phyloP scores from a whole-genome alignment of 2,113 vertebrate genomes.

The Hemichromis elongatus region DNA sequence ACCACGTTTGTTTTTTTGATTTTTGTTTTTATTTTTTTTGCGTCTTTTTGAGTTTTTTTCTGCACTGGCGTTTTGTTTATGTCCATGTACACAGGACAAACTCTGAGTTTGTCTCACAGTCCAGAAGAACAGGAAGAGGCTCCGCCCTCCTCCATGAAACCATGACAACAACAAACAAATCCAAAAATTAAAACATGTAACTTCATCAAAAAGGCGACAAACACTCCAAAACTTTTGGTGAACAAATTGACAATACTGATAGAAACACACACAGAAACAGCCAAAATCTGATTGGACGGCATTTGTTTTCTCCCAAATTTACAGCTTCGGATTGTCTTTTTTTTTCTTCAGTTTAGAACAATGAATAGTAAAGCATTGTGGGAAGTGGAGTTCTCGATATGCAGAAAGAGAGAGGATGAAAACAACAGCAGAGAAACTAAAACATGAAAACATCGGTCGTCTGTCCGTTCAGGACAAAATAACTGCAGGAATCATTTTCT shows the following conservation, averaged over 20 bases:
- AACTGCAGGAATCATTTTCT: not conserved
- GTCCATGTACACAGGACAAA: not conserved
- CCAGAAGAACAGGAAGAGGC: constrained; percentile 59
- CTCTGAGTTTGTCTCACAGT: not conserved
- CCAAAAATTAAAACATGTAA: not conserved
- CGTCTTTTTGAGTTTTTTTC: constrained; percentile 20
- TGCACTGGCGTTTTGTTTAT: constrained; percentile 24
- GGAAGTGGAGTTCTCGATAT: constrained; percentile 25
- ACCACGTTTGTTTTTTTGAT: constrained; percentile 12
- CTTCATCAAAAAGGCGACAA: constrained; percentile 13
- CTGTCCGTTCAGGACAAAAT: not conserved
- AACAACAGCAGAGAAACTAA: not conserved
- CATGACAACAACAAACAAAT: not conserved
- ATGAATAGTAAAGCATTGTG: constrained; percentile 35
- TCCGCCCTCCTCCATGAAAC: constrained; percentile 67
- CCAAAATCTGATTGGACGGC: not conserved
- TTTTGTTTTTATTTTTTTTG: constrained; percentile 24
- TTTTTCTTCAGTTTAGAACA: not conserved
- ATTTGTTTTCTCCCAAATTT: not conserved
- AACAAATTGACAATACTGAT: constrained; percentile 26
- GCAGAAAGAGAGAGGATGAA: not conserved
- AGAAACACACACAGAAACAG: constrained; percentile 46
- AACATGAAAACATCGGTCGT: not conserved
- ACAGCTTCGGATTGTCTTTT: not conserved
- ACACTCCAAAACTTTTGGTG: constrained; percentile 12